Evolutionary conservation across 2,797 vertebrate genomes (phyloP), one percentile per base, ranked within the genome.

Genomic region (Balearica regulorum): DNA sequence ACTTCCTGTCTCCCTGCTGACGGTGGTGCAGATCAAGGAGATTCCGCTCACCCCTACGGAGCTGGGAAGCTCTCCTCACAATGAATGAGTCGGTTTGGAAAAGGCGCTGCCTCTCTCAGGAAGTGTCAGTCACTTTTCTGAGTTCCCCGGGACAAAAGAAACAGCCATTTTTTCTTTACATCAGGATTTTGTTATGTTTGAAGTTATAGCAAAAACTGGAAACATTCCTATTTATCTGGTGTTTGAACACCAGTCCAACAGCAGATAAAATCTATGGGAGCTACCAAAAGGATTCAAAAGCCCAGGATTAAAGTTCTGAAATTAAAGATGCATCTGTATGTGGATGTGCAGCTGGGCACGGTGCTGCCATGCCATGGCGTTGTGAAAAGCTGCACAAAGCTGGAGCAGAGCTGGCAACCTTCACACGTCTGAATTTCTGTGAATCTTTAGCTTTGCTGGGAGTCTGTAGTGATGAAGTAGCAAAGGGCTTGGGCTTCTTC

Each of bases 401-500:
- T 71, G 41, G n/a, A 66, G 31, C 53, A 64, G 44, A 68, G 44
- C 35, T 1, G 1, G 20, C 10, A 73, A 12, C 21, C 10, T 71
- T 73, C 14, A n/a, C 14, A 37, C 5, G 37, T 16, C 15, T 49
- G 51, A 72, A 83, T 58, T 57, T 54, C 68, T 83, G 35, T 43
- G 18, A 54, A 18, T 28, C 44, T 73, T 53, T 15, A 21, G 35
- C 22, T 69, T 57, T 86, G 16, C 29, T 77, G 35, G 26, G 16
- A 66, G 7, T 33, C 8, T 20, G 11, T 20, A 57, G 33, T 17
- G 19, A 61, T 15, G 18, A 55, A 77, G 15, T 9, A 70, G 26
- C 22, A 80, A 69, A 76, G 5, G 1, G 0, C 24, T 49, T 2
- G 1, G 24, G 4, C 3, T 64, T 71, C 55, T 46, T 37, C 13